phyloP scores from a whole-genome alignment of 2,113 vertebrate species.

The Marmota monax region DNA sequence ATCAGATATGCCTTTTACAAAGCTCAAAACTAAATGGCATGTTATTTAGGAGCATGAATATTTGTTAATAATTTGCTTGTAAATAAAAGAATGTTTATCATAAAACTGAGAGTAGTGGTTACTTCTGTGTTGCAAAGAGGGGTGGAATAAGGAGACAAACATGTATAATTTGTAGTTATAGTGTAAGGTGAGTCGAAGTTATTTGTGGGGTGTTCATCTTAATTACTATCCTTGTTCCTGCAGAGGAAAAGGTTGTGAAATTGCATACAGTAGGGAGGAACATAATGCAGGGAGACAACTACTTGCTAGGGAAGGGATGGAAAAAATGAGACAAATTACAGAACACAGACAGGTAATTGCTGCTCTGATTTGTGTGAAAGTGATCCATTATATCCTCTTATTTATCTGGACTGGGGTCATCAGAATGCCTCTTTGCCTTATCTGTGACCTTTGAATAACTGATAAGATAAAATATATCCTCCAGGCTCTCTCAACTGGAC shows the following conservation, averaged over 20 bases:
- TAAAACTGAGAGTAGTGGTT: not conserved
- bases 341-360: not conserved
- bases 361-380: not conserved
- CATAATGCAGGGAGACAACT: not conserved
- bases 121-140: not conserved
- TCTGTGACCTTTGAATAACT: not conserved
- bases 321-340: not conserved
- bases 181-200: not conserved
- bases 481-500: not conserved
- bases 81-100: not conserved
- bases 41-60: not conserved
- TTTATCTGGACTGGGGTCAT: not conserved
- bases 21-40: not conserved
- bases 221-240: not conserved
- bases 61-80: constrained; percentile 4
- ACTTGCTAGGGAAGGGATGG: not conserved
- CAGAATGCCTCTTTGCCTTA: not conserved
- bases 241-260: not conserved
- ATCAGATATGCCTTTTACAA: not conserved
- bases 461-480: too few species aligned
- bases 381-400: not conserved
- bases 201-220: not conserved
- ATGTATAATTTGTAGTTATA: not conserved
- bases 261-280: not conserved
- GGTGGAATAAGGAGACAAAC: not conserved